Base-by-base conservation (phyloP, 1,140 invertebrate genomes). In the Dendrolimus kikuchii region DNA sequence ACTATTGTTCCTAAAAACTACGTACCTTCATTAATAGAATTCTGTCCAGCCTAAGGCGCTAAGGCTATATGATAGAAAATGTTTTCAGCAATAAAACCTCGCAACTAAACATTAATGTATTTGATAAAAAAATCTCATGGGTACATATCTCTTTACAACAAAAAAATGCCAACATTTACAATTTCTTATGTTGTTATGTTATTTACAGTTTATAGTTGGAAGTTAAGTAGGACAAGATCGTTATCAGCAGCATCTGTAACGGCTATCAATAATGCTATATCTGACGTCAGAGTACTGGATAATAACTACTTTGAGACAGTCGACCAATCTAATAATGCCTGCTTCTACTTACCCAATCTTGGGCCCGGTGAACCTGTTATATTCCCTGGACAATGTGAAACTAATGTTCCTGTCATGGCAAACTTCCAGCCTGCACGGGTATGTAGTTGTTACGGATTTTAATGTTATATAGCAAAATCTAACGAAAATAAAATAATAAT, bases 271-370 rank as follows among this genome's bases (percentile, higher is more conserved):
- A 64, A 49, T 5, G 59, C 50, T 7, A 74, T 76, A 0, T 41
- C 53, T 0, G 49, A 42, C 36, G 64, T 74, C 10, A 42, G 47
- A 5, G 72, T 78, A 8, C 51, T 81, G 4, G 57, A 66, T 6
- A 49, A 72, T 7, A 38, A 44, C 0, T 81, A 81, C 49, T 81
- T 57, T 41, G 65, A 72, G 38, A 9, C 6, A 0, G 60, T 67
- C 5, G 51, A 68, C 43, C 70, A 78, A 9, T 60, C 75, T 0
- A 65, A 69, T 40, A 48, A 64, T 4, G 70, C 66, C 5, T 81
- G 81, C 58, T 85, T 85, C 67, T 76, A 71, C 52, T 58, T 74
- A 5, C 81, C 81, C 7, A 69, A 71, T 2, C 41, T 71, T 1
- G 48, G 23, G 5, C 65, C 72, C 0, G 69, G 59, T 0, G 59